Evolutionary conservation across 2,113 vertebrate genomes (phyloP), one percentile per base, ranked within the genome.

Genomic region (Seriola aureovittata): DNA sequence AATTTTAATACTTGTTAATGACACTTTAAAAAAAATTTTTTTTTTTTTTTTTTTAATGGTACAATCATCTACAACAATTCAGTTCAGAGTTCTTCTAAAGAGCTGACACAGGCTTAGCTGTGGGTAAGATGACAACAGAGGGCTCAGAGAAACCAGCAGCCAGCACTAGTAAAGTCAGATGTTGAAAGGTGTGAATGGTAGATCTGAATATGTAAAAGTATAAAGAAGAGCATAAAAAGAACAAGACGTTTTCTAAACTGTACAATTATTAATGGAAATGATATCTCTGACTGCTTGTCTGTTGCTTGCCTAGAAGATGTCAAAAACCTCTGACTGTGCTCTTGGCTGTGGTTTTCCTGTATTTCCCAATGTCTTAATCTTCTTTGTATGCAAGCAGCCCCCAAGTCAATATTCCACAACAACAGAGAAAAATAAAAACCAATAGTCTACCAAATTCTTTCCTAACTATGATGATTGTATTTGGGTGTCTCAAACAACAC

Each of bases 401-500:
- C 19, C 19, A 52, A 5, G 6, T 2, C 10, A 55, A 55, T 55
- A 16, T 54, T 76, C 60, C 55, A 74, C 81, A 82, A 77, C 63
- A 79, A 71, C 50, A 81, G 8, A 79, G 59, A 81, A 78, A 66
- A 57, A 69, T 32, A 36, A 23, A 7, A 29, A 8, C 12, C 17
- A 52, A 16, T n/a, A 70, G 63, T 65, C 34, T 63, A 85, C 48
- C 71, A 89, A 78, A 67, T 74, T 77, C 44, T 63, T 72, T 58
- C 57, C 71, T 57, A 60, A 80, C 75, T 77, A 50, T 66, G 76
- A 78, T 80, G 71, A 78, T 77, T 91, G 88, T 85, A 85, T 92
- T 86, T 90, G 74, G 73, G 79, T 82, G 82, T 87, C 82, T 71
- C 38, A 86, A 88, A 87, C 75, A 88, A 86, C 68, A 70, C 60